Evolutionary conservation across 2,113 vertebrate species (phyloP), one percentile per base, ranked within the genome.

Genomic region (Tauraco erythrolophus): DNA sequence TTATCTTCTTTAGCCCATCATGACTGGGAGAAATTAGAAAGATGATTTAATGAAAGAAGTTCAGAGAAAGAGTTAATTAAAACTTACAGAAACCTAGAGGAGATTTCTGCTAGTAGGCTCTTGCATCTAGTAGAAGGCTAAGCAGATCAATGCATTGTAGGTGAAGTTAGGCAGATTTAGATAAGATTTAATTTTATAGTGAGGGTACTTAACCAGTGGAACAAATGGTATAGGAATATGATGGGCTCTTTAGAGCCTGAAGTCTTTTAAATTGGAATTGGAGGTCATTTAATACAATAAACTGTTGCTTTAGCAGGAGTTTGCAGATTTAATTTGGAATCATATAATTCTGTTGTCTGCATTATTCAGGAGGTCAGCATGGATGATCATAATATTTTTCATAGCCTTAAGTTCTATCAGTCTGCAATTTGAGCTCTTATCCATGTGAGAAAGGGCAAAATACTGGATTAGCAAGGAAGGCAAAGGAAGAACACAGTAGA

Each of bases 271-370:
- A 66, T 7, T 81, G 45, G 58, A 88, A 69, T 76, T 94, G 60
- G 68, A 89, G 82, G 56, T 95, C 9, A 80, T 89, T 95, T 64
- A 72, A 31, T 88, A 56, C 23, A 79, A 72, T 89, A 85, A 93
- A 72, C 23, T 65, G 24, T 92, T 90, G 22, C 12, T 82, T 88
- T 92, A 79, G 65, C 5, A 77, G 13, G 41, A 89, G 28, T 89
- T 90, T 92, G 35, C 78, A 50, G n/a, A 62, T 94, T 88, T 85
- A 68, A 69, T 92, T 91, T 82, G 61, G 39, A 71, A 88, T 82
- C 14, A 9, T 64, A 19, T 37, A 65, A 58, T 87, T 92, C 37
- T 62, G 21, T 95, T 95, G 68, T 78, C 56, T 75, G 19, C 3
- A 1, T 68, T 87, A 48, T 91, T 89, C 57, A 68, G 31, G 50